Conservation (phyloP, 2,888 invertebrate genomes). For the Ormyrus nitidulus region DNA sequence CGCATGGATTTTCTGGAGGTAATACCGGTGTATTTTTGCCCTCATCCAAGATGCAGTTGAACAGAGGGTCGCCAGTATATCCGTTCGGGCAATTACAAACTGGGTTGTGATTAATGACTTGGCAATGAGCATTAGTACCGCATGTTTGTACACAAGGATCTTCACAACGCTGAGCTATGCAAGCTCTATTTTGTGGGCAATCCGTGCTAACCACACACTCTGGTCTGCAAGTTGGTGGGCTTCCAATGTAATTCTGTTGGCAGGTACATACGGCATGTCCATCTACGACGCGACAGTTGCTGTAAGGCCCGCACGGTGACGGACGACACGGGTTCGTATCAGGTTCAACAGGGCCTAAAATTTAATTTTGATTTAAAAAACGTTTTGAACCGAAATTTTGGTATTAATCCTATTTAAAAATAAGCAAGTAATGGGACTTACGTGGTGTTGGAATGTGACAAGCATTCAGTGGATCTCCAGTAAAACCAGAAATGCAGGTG, state of each 20-base stretch:
- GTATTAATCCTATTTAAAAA: neutral
- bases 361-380: neutral
- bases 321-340: conserved; percentile 79
- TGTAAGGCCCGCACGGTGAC: conserved; percentile 88
- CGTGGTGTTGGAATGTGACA: conserved; percentile 79
- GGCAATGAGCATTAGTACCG: conserved; percentile 87
- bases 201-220: conserved; percentile 91
- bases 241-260: conserved; percentile 85
- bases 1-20: conserved; percentile 81
- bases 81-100: conserved; percentile 88
- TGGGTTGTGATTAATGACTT: conserved; percentile 90
- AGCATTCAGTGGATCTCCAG: conserved; percentile 86
- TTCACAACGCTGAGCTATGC: conserved; percentile 86
- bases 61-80: conserved; percentile 88
- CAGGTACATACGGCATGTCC: conserved; percentile 89
- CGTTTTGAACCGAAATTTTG: neutral
- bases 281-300: conserved; percentile 84
- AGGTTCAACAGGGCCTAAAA: conserved; percentile 59
- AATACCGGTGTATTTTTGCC: conserved; percentile 10
- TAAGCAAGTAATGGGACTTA: conserved; percentile 17
- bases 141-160: conserved; percentile 91
- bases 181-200: conserved; percentile 87
- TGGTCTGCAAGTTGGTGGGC: conserved; percentile 86
- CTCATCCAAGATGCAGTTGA: conserved; percentile 78
- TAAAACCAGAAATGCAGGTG: conserved; percentile 83